Base-by-base conservation (phyloP, 53 echinoderm and acorn worm species). In the Temnopleurus reevesii region DNA sequence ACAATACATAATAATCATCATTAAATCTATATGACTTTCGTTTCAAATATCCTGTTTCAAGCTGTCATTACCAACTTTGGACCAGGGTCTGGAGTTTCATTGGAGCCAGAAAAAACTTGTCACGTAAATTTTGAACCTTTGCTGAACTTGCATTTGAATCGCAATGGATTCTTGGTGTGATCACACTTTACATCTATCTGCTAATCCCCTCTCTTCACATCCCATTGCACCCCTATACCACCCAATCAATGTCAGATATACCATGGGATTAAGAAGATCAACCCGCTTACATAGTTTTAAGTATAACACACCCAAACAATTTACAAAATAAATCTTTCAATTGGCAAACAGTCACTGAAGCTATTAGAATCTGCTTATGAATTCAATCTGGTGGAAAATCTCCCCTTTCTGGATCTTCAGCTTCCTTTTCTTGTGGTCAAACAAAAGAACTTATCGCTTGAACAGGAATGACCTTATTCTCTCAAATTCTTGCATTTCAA, bases 231-330 rank as follows among this genome's bases (percentile, higher is more conserved):
- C 71, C 71, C 28, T 41, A 41, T 41, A 43, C 23, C 5, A 71
- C 2, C 71, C 41, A 41, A 71, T 71, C 71, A 71, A 71, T 71
- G 43, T 43, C 71, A 71, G 38, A 8, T 13, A 71, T 71, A 36
- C 41, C 21, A 36, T 23, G 1, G 10, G 71, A 71, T 71, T 71
- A 71, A 2, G n/a, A 12, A 71, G 71, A 71, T 71, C 38, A 41
- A 38, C 71, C 71, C 21, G 21, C 41, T 71, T 71, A 6, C 8
- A 71, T 41, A 71, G 71, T n/a, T 71, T n/a, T 71, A 71, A 71
- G 19, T 23, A 43, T 71, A 43, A 71, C 71, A 71, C 36, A 71
- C 71, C 71, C 6, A 71, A 71, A 71, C 71, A 71, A 71, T 71
- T 71, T 71, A 71, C 36, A 71, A 21, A 71, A 36, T 71, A 38